A percentile compares a stretch with the other conserved stretches of the same genome.
These are phyloP conservation scores for Notiomystis cincta DNA, from an alignment of 2,113 vertebrate species.

Conservation along the genomic window DNA sequence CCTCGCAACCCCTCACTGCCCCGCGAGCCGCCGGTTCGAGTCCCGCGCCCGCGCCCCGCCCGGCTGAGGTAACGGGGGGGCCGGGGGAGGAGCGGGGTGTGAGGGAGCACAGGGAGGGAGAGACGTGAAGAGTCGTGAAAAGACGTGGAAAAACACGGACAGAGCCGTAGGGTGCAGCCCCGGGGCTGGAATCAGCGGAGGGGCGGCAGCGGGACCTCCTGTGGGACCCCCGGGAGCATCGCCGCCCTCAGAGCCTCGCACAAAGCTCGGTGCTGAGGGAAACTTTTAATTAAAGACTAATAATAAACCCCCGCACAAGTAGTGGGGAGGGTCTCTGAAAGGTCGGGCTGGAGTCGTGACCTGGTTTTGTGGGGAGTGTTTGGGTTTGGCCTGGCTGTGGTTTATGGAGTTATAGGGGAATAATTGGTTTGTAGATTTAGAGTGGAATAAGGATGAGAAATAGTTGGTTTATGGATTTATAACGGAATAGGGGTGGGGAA, in stretches of 20 bases:
- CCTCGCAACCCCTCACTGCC: background rate
- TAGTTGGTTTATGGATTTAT: background rate
- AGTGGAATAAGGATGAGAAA: background rate
- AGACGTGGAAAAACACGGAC: background rate
- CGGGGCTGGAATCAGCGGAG: background rate
- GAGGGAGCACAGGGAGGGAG: background rate
- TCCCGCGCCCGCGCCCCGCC: background rate
- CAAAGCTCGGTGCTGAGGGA: background rate
- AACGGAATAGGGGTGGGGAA: background rate
- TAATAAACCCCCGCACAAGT: fast-evolving
- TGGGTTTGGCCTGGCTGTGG: background rate
- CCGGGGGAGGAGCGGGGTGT: background rate
- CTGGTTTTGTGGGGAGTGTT: background rate
- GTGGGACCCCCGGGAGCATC: background rate
- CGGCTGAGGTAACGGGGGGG: background rate
- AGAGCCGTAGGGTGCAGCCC: background rate
- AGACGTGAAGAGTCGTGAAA: background rate
- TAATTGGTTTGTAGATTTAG: background rate
- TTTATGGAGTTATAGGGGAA: background rate
- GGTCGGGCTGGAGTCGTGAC: background rate
- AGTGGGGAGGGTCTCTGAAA: background rate
- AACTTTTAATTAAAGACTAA: fast-evolving
- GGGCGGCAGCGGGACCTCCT: background rate
- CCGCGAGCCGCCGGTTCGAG: background rate
- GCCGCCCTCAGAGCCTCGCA: fast-evolving